These are phyloP conservation scores for Drosophila athabasca DNA, from an alignment of 1,140 invertebrate genomes.

Conservation along the genomic window DNA sequence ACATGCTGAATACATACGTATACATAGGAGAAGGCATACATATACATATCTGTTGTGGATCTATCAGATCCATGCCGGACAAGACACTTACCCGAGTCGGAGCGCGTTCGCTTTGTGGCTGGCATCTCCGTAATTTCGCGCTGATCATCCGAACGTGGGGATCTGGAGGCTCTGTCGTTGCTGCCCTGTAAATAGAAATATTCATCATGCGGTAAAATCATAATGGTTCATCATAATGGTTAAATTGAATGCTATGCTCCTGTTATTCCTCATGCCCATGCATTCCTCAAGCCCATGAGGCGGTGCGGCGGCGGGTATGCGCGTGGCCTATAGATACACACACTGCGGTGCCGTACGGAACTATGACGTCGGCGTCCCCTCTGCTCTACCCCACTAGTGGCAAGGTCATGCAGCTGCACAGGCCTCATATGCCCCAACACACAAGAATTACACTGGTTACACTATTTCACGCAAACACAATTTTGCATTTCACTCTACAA, in stretches of 20 bases:
- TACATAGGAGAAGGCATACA: conserved; percentile 27
- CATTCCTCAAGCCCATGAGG: not conserved
- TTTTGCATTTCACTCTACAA: conserved; percentile 16
- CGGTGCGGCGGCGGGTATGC: conserved; percentile 8
- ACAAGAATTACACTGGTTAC: no score
- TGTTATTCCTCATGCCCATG: not conserved
- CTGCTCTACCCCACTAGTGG: not conserved
- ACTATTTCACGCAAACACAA: no score
- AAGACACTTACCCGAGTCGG: conserved; percentile 77
- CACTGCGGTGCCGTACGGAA: conserved; percentile 11
- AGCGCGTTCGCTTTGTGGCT: conserved; percentile 71
- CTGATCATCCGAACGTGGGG: conserved; percentile 79
- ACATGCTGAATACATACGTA: no score
- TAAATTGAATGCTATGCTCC: not conserved
- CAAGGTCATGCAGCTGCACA: conserved; percentile 40
- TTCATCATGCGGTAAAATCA: no score
- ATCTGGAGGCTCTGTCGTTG: conserved; percentile 81
- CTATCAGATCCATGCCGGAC: conserved; percentile 22
- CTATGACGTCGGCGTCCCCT: conserved; percentile 25
- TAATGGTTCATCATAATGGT: not conserved
- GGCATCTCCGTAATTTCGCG: conserved; percentile 71
- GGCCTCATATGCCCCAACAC: not conserved
- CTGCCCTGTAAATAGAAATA: conserved; percentile 53
- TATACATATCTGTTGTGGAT: conserved; percentile 34
- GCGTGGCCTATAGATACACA: conserved; percentile 51